Evolutionary conservation across 2,113 vertebrate species (phyloP), one percentile per base, ranked within the genome.

Genomic region (Ibidorhyncha struthersii): DNA sequence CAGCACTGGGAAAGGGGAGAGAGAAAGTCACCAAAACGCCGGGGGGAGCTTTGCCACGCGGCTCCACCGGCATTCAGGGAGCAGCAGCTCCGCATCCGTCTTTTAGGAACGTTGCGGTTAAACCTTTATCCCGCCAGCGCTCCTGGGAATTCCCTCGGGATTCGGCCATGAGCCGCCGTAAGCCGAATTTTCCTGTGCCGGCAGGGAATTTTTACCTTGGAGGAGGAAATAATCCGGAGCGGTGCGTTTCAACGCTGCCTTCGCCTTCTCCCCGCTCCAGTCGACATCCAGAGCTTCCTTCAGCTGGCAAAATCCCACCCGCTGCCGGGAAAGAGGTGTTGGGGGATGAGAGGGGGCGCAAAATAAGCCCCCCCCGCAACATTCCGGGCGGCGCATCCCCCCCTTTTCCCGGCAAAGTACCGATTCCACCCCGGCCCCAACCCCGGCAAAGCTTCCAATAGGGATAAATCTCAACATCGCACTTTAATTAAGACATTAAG

Each of bases 221-320:
- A 99, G 97, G 49, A 99, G 98, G 96, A 99, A 99, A 97, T 99
- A 99, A 92, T 99, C 99, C 0, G 98, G 76, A 1, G 99, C 94
- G 1, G 98, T 99, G 20, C 98, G 98, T 96, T 99, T 99, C 67
- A 99, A 95, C 8, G 96, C 82, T 0, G 97, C 97, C 94, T 98
- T 98, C 10, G 98, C 99, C 90, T 99, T 99, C 56, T 99, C 99
- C 8, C 91, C 98, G 5, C 97, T 98, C 99, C 99, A 99, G 93
- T 99, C 98, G 1, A 99, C 97, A 70, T 98, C 98, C 95, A 99
- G 98, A 0, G 99, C 99, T 18, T 99, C 99, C 95, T 99, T 99
- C 69, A 99, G 79, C 1, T 93, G 93, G 96, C 99, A 99, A 97
- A 99, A 99, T 86, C 96, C 96, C 91, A 98, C 84, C 14, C 98